A percentile compares a stretch with the other conserved stretches of the same genome.
Evolutionary conservation across 2,888 invertebrate genomes (phyloP).

Genomic region (Azorinus chamasolen): DNA sequence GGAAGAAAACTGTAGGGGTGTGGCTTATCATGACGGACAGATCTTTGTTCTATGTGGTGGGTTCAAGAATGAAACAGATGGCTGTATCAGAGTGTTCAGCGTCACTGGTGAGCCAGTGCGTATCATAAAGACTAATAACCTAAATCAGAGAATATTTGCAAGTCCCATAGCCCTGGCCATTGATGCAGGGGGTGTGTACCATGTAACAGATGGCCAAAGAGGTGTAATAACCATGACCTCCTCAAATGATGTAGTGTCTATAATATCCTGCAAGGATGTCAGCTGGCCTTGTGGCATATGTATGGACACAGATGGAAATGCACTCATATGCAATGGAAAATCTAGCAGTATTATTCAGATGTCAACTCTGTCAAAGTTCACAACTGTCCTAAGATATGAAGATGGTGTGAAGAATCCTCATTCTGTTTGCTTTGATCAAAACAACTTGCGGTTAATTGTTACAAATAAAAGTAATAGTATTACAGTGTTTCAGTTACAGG

Average conservation of each 20-base stretch:
- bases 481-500: conserved; percentile 41
- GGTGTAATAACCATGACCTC: conserved; percentile 48
- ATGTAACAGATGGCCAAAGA: conserved; percentile 53
- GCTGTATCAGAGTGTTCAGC: conserved; percentile 36
- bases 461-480: conserved; percentile 39
- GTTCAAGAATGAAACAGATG: conserved; percentile 45
- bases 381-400: conserved; percentile 17
- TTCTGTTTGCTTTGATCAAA: conserved; percentile 42
- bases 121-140: conserved; percentile 45
- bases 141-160: conserved; percentile 47
- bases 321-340: conserved; percentile 38
- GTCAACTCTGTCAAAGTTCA: conserved; percentile 31
- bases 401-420: conserved; percentile 48
- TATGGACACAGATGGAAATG: conserved; percentile 43
- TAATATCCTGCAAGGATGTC: conserved; percentile 29
- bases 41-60: conserved; percentile 56
- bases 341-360: conserved; percentile 36
- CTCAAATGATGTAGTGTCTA: conserved; percentile 50
- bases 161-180: conserved; percentile 42
- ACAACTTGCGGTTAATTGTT: conserved; percentile 38
- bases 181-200: conserved; percentile 20
- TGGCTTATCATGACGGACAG: conserved; percentile 33
- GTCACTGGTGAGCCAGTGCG: conserved; percentile 33
- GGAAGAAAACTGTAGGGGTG: conserved; percentile 47
- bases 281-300: conserved; percentile 60